phyloP scores from a whole-genome alignment of 2,797 vertebrate species.

The Sorex maritimensis region DNA sequence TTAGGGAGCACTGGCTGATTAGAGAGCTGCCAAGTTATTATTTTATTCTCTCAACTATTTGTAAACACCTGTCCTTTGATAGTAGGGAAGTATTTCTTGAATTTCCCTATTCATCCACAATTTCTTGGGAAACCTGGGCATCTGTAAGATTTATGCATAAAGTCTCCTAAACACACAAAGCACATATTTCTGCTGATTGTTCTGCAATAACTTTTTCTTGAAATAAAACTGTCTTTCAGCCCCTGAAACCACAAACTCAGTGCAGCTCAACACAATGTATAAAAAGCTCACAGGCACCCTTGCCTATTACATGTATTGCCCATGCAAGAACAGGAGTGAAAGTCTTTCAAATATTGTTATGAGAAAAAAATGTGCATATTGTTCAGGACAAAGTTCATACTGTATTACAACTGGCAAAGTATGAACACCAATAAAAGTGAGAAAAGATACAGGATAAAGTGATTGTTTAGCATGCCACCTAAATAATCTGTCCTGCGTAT shows the following conservation, averaged over 20 bases:
- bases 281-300: background rate
- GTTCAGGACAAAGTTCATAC: background rate
- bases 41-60: background rate
- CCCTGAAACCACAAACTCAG: background rate
- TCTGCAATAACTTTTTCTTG: background rate
- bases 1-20: background rate
- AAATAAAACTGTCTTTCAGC: background rate
- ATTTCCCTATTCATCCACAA: background rate
- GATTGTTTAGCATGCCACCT: background rate
- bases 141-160: background rate
- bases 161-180: background rate
- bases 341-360: background rate
- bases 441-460: background rate
- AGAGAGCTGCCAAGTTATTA: background rate
- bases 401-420: background rate
- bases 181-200: background rate
- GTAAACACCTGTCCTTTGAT: background rate
- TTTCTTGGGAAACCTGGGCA: background rate
- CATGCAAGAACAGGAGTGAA: background rate
- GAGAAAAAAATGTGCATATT: background rate
- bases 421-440: background rate
- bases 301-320: background rate
- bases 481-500: background rate
- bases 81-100: background rate
- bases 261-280: background rate